Evolutionary conservation across 2,797 vertebrate species (phyloP), one percentile per base, ranked within the genome.

Genomic region (Saxicola maurus): DNA sequence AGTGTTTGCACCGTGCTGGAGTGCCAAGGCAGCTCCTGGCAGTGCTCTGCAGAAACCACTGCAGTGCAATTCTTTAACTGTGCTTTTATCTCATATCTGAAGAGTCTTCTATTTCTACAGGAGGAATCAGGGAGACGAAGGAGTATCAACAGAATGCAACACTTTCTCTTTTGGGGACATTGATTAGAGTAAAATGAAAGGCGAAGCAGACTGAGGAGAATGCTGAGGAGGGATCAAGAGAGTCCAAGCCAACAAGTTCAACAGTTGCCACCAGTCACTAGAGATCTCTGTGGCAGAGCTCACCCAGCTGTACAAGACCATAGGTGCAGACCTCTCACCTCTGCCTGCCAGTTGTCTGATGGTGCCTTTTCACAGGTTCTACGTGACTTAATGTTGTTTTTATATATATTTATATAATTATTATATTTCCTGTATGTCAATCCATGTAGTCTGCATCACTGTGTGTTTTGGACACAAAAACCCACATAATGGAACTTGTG

Each of bases 401-500:
- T 8, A 21, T 24, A 15, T 23, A 19, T 15, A 6, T 61, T 23
- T 52, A 7, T 15, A 18, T 27, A 9, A 16, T 10, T 17, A 30
- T 10, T 45, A 6, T 21, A 53, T 53, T 53, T 46, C 2, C 6
- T 62, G 4, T 38, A 19, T 24, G 7, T 55, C 48, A 46, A 1
- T 46, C 30, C 6, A 9, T 30, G 30, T 6, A 40, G 24, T 81
- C 31, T 38, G 5, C 46, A 16, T 81, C 30, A 38, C 31, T 45
- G 9, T 17, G 30, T 33, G 46, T 55, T 55, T 46, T 33, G 55
- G 16, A 40, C 16, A 7, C 2, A 2, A 33, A 35, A 33, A 1
- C 7, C 8, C 3, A 3, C 8, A 7, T 55, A 40, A 40, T 0
- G 0, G 28, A 33, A 46, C 13, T 31, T 45, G 5, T 8, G 8